Conservation (phyloP, 2,113 vertebrate genomes). For the Bubo scandiacus region DNA sequence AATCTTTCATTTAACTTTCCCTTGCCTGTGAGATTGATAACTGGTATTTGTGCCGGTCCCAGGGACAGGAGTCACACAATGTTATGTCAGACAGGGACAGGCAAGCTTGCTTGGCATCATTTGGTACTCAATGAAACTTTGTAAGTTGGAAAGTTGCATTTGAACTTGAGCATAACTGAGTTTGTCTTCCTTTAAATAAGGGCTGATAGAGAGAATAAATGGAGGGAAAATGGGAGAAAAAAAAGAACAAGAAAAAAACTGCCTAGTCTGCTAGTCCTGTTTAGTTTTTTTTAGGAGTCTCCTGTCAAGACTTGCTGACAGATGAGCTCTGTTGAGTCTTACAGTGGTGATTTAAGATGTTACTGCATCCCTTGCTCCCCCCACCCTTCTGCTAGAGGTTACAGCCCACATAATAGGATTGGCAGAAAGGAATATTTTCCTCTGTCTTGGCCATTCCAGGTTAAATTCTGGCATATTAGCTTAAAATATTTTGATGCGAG, state of each 20-base stretch:
- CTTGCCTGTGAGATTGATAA: background rate
- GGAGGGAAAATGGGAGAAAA: background rate
- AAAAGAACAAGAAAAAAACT: background rate
- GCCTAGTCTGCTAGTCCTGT: background rate
- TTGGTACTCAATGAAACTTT: constrained; percentile 59
- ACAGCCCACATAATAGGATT: background rate
- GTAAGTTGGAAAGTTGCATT: constrained; percentile 32
- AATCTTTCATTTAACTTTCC: constrained; percentile 6
- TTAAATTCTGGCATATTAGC: background rate
- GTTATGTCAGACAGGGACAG: background rate
- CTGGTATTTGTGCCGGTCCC: background rate
- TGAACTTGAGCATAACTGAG: constrained; percentile 12
- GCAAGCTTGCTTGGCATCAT: constrained; percentile 33
- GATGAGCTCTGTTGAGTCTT: background rate
- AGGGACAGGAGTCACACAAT: background rate
- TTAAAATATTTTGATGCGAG: background rate
- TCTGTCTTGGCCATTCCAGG: background rate
- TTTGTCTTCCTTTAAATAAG: constrained; percentile 38
- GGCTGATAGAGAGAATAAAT: background rate
- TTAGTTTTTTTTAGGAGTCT: background rate
- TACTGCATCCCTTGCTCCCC: background rate
- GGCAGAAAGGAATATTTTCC: background rate
- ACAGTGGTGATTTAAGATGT: background rate
- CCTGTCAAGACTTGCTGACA: constrained; percentile 27
- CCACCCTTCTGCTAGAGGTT: background rate